Conservation (phyloP, 2,113 vertebrate species). For the Thryonomys swinderianus region DNA sequence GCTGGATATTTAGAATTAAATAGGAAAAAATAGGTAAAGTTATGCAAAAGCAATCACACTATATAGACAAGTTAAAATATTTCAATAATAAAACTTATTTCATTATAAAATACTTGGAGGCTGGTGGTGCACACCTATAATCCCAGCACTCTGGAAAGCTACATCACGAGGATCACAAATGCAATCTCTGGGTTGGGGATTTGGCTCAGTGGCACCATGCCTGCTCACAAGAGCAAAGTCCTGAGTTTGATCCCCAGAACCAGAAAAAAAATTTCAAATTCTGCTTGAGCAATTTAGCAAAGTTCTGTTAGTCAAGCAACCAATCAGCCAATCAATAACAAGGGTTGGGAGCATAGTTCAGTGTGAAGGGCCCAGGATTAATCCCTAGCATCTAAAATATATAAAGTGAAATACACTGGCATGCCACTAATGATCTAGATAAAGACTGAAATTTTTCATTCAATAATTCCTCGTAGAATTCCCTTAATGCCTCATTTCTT, state of each 20-base stretch:
- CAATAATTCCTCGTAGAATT: neutral
- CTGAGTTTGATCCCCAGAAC: too few species aligned
- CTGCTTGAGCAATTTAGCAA: neutral
- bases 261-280: neutral
- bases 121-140: neutral
- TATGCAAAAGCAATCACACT: neutral
- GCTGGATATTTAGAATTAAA: neutral
- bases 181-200: neutral
- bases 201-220: too few species aligned
- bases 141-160: neutral
- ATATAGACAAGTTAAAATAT: neutral
- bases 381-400: neutral
- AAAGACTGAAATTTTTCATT: neutral
- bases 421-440: neutral
- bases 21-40: neutral
- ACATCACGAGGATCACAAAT: neutral
- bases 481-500: neutral
- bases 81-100: neutral
- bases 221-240: too few species aligned
- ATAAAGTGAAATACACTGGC: neutral
- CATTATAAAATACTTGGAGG: neutral
- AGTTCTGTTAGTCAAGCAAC: neutral
- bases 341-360: neutral
- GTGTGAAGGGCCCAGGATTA: neutral
- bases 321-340: too few species aligned